Evolutionary conservation across 1,140 invertebrate genomes (phyloP).

Genomic region (Trichonephila inaurata): DNA sequence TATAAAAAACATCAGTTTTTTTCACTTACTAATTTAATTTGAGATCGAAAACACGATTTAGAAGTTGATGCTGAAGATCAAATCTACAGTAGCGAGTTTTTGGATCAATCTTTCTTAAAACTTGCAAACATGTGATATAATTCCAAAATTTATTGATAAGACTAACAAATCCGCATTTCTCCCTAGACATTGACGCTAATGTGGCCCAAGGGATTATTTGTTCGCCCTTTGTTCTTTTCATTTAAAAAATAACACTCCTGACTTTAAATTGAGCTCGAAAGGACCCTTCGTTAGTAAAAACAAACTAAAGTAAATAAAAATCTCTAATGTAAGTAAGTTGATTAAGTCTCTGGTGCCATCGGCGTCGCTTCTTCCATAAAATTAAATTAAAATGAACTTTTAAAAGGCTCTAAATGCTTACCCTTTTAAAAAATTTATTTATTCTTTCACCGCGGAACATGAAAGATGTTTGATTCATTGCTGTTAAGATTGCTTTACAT

Average conservation of each 20-base stretch:
- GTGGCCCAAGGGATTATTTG: slow-evolving; percentile 34
- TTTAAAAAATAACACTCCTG: not conserved
- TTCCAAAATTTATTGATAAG: slow-evolving; percentile 1
- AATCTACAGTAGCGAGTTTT: not conserved
- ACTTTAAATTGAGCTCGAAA: not conserved
- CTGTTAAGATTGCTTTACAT: not conserved
- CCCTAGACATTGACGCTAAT: slow-evolving; percentile 21
- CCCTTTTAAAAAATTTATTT: not conserved
- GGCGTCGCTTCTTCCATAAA: not conserved
- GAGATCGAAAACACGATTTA: not conserved
- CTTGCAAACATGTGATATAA: not conserved
- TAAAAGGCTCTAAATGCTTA: slow-evolving; percentile 8
- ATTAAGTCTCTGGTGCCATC: slow-evolving; percentile 24
- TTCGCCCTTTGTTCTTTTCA: not conserved
- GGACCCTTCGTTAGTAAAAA: not conserved
- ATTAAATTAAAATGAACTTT: slow-evolving; percentile 33
- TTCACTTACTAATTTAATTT: no score
- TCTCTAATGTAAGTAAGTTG: slow-evolving; percentile 6
- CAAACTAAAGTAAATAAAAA: not conserved
- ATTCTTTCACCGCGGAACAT: not conserved
- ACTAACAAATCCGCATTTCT: slow-evolving; percentile 1
- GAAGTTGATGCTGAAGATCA: not conserved
- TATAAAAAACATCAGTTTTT: no score
- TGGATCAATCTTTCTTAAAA: not conserved
- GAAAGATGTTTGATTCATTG: not conserved